Evolutionary conservation across 2,113 vertebrate genomes (phyloP).

Genomic region (Mormyrus lacerda): DNA sequence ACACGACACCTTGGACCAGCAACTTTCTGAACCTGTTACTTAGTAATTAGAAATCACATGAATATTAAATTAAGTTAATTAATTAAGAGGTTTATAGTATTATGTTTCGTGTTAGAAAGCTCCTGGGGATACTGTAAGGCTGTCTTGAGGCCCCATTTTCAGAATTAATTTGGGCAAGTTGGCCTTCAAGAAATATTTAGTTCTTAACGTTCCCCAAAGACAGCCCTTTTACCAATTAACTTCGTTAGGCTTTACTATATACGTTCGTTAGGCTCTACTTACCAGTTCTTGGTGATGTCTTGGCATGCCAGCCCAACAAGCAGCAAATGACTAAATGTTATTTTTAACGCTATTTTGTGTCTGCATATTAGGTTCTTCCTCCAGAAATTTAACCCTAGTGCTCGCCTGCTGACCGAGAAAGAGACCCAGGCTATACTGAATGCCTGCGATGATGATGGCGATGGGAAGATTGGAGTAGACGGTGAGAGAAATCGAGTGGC

Average conservation of each 20-base stretch:
- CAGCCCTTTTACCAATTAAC: neutral
- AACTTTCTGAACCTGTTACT: neutral
- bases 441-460: conserved; percentile 78
- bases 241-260: neutral
- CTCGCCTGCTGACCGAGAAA: conserved; percentile 72
- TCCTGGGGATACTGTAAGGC: neutral
- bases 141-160: neutral
- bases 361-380: conserved; percentile 74
- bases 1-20: neutral
- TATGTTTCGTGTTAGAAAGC: neutral
- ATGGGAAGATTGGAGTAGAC: conserved; percentile 86
- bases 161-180: neutral
- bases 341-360: neutral
- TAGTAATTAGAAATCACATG: neutral
- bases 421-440: conserved; percentile 81
- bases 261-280: neutral
- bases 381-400: conserved; percentile 75
- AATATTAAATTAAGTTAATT: neutral
- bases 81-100: neutral
- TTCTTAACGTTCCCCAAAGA: neutral
- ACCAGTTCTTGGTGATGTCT: neutral
- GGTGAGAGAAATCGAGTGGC: conserved; percentile 53
- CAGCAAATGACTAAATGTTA: neutral
- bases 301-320: neutral
- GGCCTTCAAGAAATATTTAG: neutral